Evolutionary conservation across 1,140 invertebrate species (phyloP), one percentile per base, ranked within the genome.

Genomic region (Atopsyche davidsoni): DNA sequence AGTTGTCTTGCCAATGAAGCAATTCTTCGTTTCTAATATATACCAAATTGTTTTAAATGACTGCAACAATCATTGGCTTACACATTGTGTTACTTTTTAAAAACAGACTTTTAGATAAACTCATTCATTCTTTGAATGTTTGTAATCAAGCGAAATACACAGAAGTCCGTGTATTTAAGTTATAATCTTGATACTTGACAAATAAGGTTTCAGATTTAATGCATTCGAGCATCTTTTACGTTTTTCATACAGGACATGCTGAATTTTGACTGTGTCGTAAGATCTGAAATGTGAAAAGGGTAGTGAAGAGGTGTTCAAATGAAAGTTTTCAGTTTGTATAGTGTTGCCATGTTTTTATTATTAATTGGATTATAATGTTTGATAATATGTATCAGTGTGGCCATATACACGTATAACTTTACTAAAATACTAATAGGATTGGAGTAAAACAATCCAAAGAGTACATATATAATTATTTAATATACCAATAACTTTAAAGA

Each of bases 281-380:
- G n/a, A 7, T 6, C 24, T 28, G 24, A 28, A 6, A 28, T 28
- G 6, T 28, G 24, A 28, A 28, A 28, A 28, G 35, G 24, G 14
- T 25, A 18, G 44, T 53, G 51, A 17, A 34, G 42, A 42, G 45
- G 38, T 48, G 46, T 54, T 46, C 6, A 57, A 57, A 53, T 50
- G 51, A 57, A 57, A 57, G 55, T 53, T 34, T 57, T 40, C 35
- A 36, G 31, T 50, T 55, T 53, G 55, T 57, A 53, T 41, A 53
- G 55, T 57, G 55, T 57, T 57, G 31, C 44, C 38, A 53, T 53
- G 51, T 53, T 50, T 57, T 53, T 48, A 57, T 57, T 44, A 46
- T 45, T 57, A 53, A 57, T 57, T 36, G 51, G 51, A 44, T 53
- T 53, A 57, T 57, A 57, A 53, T 57, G 55, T 53, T 47, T 53